Evolutionary conservation across 2,113 vertebrate species (phyloP).

Genomic region (Rhinoderma darwinii): DNA sequence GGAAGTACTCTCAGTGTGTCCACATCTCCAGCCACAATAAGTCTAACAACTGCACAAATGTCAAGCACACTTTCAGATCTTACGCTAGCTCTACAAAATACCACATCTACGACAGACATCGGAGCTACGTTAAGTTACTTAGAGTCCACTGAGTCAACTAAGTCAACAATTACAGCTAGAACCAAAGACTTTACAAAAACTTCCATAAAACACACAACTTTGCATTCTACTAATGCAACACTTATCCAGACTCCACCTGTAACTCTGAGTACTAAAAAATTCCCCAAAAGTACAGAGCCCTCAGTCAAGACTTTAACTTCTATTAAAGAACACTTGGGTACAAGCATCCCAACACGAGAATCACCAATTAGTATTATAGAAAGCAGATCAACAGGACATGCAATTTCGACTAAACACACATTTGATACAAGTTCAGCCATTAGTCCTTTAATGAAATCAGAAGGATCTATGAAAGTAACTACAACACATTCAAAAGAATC

Average conservation of each 20-base stretch:
- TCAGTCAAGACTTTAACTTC: conserved; percentile 29
- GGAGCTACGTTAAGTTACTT: conserved; percentile 48
- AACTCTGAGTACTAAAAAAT: conserved; percentile 52
- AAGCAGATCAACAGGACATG: conserved; percentile 32
- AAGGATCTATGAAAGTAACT: conserved; percentile 36
- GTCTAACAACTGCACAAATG: conserved; percentile 16
- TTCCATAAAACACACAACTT: conserved; percentile 29
- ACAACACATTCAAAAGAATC: conserved; percentile 44
- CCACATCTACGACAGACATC: conserved; percentile 36
- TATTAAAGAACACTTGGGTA: conserved; percentile 54
- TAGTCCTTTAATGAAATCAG: conserved; percentile 62
- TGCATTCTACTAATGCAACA: conserved; percentile 52
- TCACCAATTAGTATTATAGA: conserved; percentile 38
- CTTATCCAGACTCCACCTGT: conserved; percentile 44
- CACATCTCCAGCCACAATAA: conserved; percentile 46
- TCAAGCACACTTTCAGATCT: conserved; percentile 45
- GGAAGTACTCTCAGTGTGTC: conserved; percentile 27
- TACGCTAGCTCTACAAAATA: conserved; percentile 14
- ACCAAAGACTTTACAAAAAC: conserved; percentile 38
- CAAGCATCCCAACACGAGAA: conserved; percentile 47
- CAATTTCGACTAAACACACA: conserved; percentile 52
- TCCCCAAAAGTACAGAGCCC: conserved; percentile 40
- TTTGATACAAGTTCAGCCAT: conserved; percentile 50
- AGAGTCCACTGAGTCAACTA: conserved; percentile 38
- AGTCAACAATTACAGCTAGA: conserved; percentile 24